Evolutionary conservation across 2,113 vertebrate genomes (phyloP).

Genomic region (Otus sunia): DNA sequence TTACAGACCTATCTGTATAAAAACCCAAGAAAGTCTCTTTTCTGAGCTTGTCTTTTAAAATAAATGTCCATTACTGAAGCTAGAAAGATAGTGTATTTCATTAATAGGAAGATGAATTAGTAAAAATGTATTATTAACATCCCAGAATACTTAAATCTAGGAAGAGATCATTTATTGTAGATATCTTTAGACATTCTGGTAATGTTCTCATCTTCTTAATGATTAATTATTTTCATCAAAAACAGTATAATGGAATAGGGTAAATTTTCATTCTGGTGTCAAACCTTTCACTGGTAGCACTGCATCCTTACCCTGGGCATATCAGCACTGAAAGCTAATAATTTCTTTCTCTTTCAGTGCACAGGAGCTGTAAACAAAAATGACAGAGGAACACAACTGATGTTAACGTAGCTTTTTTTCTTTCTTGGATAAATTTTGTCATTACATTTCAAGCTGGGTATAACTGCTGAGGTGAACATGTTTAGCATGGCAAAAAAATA

Average conservation of each 20-base stretch:
- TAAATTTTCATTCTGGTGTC: background rate
- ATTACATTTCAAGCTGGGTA: background rate
- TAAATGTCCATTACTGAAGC: slow-evolving; percentile 19
- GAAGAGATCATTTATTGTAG: slow-evolving; percentile 48
- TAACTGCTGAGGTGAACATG: background rate
- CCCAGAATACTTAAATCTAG: slow-evolving; percentile 24
- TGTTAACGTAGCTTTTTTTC: background rate
- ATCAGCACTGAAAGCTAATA: background rate
- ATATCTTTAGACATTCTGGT: slow-evolving; percentile 39
- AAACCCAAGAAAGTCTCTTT: slow-evolving; percentile 10
- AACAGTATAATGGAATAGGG: background rate
- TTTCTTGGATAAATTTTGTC: background rate
- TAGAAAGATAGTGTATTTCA: slow-evolving; percentile 16
- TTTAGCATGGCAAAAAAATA: background rate
- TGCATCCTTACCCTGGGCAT: background rate
- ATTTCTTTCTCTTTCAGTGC: background rate
- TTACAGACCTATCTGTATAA: slow-evolving; percentile 13
- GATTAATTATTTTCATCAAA: slow-evolving; percentile 31
- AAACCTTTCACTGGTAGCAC: background rate
- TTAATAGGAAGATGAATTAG: slow-evolving; percentile 60
- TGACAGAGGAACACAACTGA: background rate
- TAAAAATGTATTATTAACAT: slow-evolving; percentile 54
- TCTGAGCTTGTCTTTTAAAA: slow-evolving; percentile 40
- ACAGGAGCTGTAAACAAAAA: background rate
- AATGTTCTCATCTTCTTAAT: slow-evolving; percentile 20